These are phyloP conservation scores for Siniperca undulata DNA, from an alignment of 2,797 vertebrate genomes.

Conservation along the genomic window DNA sequence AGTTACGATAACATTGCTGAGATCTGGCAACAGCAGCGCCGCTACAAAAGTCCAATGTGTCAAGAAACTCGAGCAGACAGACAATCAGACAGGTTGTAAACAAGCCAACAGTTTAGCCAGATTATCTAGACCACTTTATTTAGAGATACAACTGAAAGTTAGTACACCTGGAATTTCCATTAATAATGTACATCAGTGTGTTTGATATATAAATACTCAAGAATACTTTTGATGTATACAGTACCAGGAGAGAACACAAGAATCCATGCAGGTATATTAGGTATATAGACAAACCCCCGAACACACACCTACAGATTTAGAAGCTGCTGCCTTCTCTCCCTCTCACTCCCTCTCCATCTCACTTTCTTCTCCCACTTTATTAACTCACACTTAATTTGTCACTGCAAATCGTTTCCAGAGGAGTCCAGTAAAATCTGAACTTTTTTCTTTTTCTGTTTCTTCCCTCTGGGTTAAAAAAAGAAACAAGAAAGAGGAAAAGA, in stretches of 20 bases:
- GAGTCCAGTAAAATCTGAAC: slow-evolving; percentile 35
- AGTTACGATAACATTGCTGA: too few relatives aligned
- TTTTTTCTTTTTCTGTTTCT: slow-evolving; percentile 31
- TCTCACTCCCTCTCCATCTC: background rate
- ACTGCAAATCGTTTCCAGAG: slow-evolving; percentile 51
- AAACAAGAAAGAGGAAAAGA: background rate
- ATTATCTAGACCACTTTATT: background rate
- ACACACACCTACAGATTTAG: background rate
- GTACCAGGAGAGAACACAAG: background rate
- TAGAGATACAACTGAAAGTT: background rate
- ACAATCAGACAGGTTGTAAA: background rate
- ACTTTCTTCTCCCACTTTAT: slow-evolving; percentile 19
- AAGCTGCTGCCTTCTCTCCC: background rate
- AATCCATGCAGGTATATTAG: background rate
- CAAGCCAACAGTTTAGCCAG: background rate
- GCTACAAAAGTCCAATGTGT: background rate
- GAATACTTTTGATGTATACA: background rate
- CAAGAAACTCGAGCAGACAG: background rate
- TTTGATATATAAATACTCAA: background rate
- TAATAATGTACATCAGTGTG: background rate
- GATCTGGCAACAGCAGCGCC: too few relatives aligned
- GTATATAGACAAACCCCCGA: background rate
- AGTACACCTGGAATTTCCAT: background rate
- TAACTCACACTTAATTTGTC: slow-evolving; percentile 40
- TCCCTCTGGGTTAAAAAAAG: slow-evolving; percentile 8